Evolutionary conservation across 2,797 vertebrate species (phyloP).

Genomic region (Crocidura indochinensis): DNA sequence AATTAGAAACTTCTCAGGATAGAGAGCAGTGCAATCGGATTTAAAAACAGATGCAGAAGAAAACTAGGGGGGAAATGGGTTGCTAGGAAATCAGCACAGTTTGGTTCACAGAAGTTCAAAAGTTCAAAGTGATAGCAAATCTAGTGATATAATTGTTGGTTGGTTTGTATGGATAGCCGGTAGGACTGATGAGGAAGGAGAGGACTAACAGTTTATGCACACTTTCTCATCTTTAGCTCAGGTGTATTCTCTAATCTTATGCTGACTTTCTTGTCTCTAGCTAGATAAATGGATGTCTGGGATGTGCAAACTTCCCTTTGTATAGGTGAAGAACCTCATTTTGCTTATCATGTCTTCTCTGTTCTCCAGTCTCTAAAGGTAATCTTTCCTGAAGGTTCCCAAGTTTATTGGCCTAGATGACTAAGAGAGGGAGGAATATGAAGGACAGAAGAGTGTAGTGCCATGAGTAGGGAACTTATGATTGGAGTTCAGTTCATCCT

Average conservation of each 20-base stretch:
- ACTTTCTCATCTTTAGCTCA: not conserved
- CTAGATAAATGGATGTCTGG: not conserved
- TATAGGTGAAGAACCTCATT: not conserved
- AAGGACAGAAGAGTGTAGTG: rapidly evolving
- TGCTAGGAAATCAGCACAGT: not conserved
- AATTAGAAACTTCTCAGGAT: not conserved
- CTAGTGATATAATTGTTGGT: not conserved
- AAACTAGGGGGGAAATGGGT: too few relatives aligned
- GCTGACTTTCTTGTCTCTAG: not conserved
- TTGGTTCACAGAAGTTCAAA: not conserved
- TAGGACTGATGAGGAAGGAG: not conserved
- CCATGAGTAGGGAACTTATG: not conserved
- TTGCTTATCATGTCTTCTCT: not conserved
- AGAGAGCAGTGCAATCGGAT: too few relatives aligned
- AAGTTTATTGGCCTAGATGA: too few relatives aligned
- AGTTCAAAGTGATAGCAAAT: not conserved
- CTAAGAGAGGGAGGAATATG: not conserved
- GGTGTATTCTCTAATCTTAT: too few relatives aligned
- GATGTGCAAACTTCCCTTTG: not conserved
- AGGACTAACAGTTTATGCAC: rapidly evolving
- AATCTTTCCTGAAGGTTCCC: not conserved
- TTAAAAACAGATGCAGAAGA: not conserved
- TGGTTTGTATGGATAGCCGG: not conserved
- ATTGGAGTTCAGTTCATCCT: not conserved
- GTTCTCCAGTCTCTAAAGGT: not conserved